Base-by-base conservation (phyloP, 2,113 vertebrate genomes). In the Probosciger aterrimus region DNA sequence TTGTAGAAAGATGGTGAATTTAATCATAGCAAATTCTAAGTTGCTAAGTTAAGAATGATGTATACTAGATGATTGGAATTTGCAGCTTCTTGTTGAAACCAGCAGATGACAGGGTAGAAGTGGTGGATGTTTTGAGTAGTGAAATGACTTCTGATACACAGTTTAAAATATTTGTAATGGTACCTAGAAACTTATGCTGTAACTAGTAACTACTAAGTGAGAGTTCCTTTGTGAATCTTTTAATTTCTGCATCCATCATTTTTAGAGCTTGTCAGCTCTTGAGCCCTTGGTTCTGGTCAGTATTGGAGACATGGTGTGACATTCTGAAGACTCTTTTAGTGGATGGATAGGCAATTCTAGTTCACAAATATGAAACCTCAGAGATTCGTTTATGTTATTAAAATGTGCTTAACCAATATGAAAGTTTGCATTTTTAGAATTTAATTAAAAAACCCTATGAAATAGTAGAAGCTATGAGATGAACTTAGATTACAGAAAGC, bases 251-350 rank as follows among this genome's bases (percentile, higher is more conserved):
- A 37, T 55, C 35, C 17, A 4, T 73, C 5, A 24, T 9, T 69
- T 89, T 67, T 68, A 47, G 47, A 78, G n/a, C 17, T 88, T 87
- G 18, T 84, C 47, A 52, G 25, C 18, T 84, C 30, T 77, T 53
- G n/a, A 23, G 41, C 27, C 15, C 18, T 73, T 69, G 25, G 16
- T 64, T 71, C 30, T 55, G 10, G 41, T 87, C 82, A 64, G 24
- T 80, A 0, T 2, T 90, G 41, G 55, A 92, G 33, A 33, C 4
- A 2, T 10, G 2, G 3, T 59, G 3, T 23, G 43, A 19, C 15
- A 23, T 70, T 71, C 43, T 59, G 76, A 65, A 44, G 63, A 52
- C 37, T 18, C 2, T 81, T 82, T 11, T 7, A 60, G 37, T 73
- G 52, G 10, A 41, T 39, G n/a, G 22, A 52, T 57, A 44, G 57